Conservation (phyloP, 2,888 invertebrate genomes). For the Choristoneura rosaceana region DNA sequence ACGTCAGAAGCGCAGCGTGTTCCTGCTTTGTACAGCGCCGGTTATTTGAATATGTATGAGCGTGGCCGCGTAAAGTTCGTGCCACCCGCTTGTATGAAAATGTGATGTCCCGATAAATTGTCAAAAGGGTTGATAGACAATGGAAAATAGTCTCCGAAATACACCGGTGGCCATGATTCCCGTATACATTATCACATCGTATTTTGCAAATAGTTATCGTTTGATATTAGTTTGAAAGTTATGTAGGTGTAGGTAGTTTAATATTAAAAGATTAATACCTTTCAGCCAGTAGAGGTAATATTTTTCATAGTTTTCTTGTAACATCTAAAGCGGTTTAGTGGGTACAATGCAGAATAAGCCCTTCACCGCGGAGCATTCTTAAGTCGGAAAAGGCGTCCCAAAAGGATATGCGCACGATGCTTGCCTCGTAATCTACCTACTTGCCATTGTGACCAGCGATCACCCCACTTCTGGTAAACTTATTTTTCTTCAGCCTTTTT, state of each 20-base stretch:
- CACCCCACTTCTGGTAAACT: neutral
- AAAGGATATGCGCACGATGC: conserved; percentile 7
- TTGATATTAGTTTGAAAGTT: neutral
- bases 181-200: conserved; percentile 10
- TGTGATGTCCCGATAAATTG: conserved; percentile 84
- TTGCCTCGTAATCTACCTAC: conserved; percentile 1
- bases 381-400: neutral
- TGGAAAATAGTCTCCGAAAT: conserved; percentile 72
- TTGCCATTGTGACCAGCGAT: neutral
- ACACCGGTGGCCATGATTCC: conserved; percentile 13
- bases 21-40: conserved; percentile 77
- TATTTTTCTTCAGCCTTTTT: neutral
- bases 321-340: neutral
- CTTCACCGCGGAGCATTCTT: conserved; percentile 8
- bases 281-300: too few species aligned
- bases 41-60: conserved; percentile 83
- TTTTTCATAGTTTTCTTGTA: conserved; percentile 5
- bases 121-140: conserved; percentile 81
- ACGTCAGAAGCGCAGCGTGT: conserved; percentile 73
- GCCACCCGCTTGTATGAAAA: conserved; percentile 78
- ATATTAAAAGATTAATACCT: too few species aligned
- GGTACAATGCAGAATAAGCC: conserved; percentile 1
- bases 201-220: neutral
- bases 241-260: too few species aligned
- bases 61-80: conserved; percentile 66